Evolutionary conservation across 2,797 vertebrate species (phyloP), one percentile per base, ranked within the genome.

Genomic region (Enteromius anoplus): DNA sequence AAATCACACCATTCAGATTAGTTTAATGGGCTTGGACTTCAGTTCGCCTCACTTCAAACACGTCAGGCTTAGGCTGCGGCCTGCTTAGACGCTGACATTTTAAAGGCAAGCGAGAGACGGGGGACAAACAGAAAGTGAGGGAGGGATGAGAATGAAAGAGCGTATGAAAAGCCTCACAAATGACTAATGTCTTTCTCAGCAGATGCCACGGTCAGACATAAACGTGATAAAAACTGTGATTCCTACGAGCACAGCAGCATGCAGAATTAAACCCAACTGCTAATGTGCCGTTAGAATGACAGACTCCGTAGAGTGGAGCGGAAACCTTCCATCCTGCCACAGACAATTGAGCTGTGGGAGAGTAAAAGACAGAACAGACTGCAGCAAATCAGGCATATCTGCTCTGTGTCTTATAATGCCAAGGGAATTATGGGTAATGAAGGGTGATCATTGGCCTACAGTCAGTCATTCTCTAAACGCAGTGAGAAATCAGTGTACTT

Each of bases 171-270:
- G 93, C 92, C 92, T 93, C 93, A 93, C 94, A 95, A 93, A 95
- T 93, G 92, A 94, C 91, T 93, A 94, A 94, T 94, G 93, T 93
- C 90, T 92, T 92, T 92, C 93, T 85, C 93, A 94, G 94, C 93
- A 95, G 93, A 93, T 94, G 92, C 91, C 92, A 88, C 64, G 89
- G 91, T 91, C 91, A 92, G 92, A 93, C 93, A 78, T 77, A 93
- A 93, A 94, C 89, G 88, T 83, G 73, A 89, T 94, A 94, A 93
- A 95, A 93, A 93, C 91, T 92, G 91, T 91, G 92, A 93, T 93
- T 94, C 83, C 86, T 92, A 85, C 42, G 75, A 91, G 91, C 91
- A 78, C 92, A 93, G 91, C 90, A 85, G 91, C 90, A 84, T 85
- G 91, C 76, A 80, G 90, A 93, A 91, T 93, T 89, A 94, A 93